Conservation (phyloP, 2,797 vertebrate genomes). For the Sebastolobus alascanus region DNA sequence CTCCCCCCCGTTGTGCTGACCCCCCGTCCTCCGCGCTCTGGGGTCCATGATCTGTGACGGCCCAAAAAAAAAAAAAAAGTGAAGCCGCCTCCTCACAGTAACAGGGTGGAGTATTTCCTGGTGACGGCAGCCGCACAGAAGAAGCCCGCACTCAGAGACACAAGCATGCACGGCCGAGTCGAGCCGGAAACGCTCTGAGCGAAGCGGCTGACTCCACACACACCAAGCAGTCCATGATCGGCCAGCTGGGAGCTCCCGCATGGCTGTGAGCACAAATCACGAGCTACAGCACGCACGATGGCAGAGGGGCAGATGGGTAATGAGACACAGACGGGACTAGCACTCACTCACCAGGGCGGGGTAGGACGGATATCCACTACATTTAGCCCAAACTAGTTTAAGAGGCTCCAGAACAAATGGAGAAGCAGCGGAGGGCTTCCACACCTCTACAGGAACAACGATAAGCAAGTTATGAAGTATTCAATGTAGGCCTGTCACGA, state of each 20-base stretch:
- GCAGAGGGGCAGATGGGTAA: constrained; percentile 65
- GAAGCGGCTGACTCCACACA: constrained; percentile 41
- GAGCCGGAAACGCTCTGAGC: constrained; percentile 41
- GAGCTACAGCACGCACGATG: constrained; percentile 76
- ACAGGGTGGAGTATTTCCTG: constrained; percentile 19
- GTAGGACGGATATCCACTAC: constrained; percentile 95
- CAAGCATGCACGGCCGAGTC: constrained; percentile 59
- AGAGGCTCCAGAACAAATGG: constrained; percentile 93
- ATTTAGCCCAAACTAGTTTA: constrained; percentile 97
- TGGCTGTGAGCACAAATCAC: constrained; percentile 69
- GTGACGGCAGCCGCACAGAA: constrained; percentile 39
- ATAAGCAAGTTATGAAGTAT: constrained; percentile 81
- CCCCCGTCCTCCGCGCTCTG: constrained; percentile 88
- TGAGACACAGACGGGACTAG: constrained; percentile 60
- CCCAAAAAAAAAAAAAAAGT: constrained; percentile 8
- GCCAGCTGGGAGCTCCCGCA: constrained; percentile 53
- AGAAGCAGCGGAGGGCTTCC: constrained; percentile 90
- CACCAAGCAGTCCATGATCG: constrained; percentile 46
- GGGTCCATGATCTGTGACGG: constrained; percentile 92
- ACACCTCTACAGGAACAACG: constrained; percentile 91
- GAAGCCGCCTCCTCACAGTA: background rate
- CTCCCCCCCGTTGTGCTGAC: constrained; percentile 90
- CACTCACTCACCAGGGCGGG: constrained; percentile 93
- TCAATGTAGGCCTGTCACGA: constrained; percentile 47
- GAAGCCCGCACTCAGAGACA: constrained; percentile 48